Evolutionary conservation across 2,888 invertebrate genomes (phyloP).

Genomic region (Oeneis ivallda): DNA sequence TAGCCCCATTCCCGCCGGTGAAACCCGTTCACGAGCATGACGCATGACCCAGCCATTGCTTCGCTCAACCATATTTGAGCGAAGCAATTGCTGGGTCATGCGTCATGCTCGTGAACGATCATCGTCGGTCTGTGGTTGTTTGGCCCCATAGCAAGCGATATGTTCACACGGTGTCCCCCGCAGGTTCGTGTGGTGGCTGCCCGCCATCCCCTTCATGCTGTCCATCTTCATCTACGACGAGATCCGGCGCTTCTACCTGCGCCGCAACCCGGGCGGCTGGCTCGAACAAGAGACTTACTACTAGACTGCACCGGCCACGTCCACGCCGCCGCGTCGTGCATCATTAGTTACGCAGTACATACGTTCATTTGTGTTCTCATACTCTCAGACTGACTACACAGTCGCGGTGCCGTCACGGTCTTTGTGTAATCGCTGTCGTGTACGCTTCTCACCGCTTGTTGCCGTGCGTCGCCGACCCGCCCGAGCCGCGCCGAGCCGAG

Average conservation of each 20-base stretch:
- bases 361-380: conserved; percentile 72
- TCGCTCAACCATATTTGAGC: too few species aligned
- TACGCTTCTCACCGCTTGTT: conserved; percentile 77
- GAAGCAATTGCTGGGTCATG: too few species aligned
- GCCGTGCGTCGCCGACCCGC: conserved; percentile 46
- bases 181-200: conserved; percentile 99
- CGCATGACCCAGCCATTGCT: too few species aligned
- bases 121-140: neutral
- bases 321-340: conserved; percentile 61
- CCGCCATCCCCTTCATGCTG: conserved; percentile 98
- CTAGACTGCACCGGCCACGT: conserved; percentile 81
- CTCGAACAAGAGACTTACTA: conserved; percentile 99
- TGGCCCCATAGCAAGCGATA: neutral
- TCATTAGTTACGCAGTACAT: conserved; percentile 71
- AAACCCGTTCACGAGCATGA: too few species aligned
- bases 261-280: conserved; percentile 99
- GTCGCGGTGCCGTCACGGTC: conserved; percentile 67
- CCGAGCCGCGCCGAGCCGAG: conserved; percentile 37
- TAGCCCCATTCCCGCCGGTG: too few species aligned
- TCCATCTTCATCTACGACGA: conserved; percentile 99
- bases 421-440: conserved; percentile 74
- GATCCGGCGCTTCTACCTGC: conserved; percentile 97
- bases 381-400: conserved; percentile 62
- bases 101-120: too few species aligned
- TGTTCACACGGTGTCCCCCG: neutral